Evolutionary conservation across 1,140 invertebrate genomes (phyloP).

Genomic region (Drosophila punjabiensis): DNA sequence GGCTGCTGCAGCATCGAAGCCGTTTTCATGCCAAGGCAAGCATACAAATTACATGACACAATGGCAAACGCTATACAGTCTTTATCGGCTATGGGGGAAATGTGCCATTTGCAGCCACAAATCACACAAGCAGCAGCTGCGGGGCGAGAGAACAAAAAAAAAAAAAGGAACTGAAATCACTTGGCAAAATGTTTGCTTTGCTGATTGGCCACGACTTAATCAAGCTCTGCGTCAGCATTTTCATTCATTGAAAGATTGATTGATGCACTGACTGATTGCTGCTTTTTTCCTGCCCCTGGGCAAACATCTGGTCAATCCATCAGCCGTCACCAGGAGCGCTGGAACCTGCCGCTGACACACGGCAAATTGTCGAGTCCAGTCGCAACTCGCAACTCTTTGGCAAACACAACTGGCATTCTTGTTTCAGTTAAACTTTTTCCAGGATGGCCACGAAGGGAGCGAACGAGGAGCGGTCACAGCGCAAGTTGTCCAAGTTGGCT

Average conservation of each 20-base stretch:
- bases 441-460: not conserved
- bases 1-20: slow-evolving; percentile 22
- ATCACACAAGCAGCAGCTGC: not conserved
- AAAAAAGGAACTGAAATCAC: slow-evolving; percentile 19
- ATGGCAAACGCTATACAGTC: slow-evolving; percentile 14
- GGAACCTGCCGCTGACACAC: slow-evolving; percentile 45
- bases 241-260: slow-evolving; percentile 53
- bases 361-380: slow-evolving; percentile 49
- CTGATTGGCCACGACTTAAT: slow-evolving; percentile 63
- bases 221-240: slow-evolving; percentile 58
- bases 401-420: slow-evolving; percentile 31
- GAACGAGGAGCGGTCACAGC: slow-evolving; percentile 5
- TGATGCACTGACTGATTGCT: slow-evolving; percentile 53
- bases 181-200: slow-evolving; percentile 61
- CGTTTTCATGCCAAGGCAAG: slow-evolving; percentile 41
- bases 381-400: slow-evolving; percentile 54
- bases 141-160: not conserved
- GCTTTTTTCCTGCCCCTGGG: slow-evolving; percentile 17
- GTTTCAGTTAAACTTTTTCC: slow-evolving; percentile 58
- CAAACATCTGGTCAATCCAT: slow-evolving; percentile 65
- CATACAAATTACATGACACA: slow-evolving; percentile 52
- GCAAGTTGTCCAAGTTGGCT: slow-evolving; percentile 21
- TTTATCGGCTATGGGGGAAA: slow-evolving; percentile 22
- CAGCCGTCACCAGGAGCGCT: slow-evolving; percentile 31
- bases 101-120: slow-evolving; percentile 11